These are phyloP conservation scores for Drosophila kanapiae DNA, from an alignment of 1,140 invertebrate genomes.

Conservation along the genomic window DNA sequence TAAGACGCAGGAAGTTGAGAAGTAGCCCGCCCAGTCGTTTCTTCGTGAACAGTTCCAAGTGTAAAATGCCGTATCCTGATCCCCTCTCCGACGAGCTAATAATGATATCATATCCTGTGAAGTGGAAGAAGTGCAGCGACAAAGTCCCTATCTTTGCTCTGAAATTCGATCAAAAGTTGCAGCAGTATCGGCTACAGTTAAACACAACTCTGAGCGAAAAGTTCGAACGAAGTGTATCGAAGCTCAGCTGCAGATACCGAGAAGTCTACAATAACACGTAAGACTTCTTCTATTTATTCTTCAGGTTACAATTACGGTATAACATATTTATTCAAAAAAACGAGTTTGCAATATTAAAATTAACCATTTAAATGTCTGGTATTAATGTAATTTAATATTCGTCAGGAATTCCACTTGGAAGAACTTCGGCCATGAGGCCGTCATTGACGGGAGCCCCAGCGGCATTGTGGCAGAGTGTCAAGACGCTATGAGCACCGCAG, in stretches of 20 bases:
- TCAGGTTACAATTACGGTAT: no score
- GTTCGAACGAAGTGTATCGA: not conserved
- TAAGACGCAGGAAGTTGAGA: not conserved
- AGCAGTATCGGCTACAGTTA: constrained; percentile 22
- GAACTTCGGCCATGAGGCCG: not conserved
- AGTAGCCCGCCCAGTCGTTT: constrained; percentile 9
- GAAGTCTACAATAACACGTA: not conserved
- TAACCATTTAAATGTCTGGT: not conserved
- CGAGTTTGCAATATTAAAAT: no score
- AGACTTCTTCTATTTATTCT: no score
- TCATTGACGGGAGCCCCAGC: not conserved
- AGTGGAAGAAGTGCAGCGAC: constrained; percentile 23
- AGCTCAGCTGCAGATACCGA: constrained; percentile 24
- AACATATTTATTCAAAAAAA: no score
- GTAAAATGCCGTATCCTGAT: constrained; percentile 51
- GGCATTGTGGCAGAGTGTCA: constrained; percentile 48
- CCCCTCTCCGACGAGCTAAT: constrained; percentile 23
- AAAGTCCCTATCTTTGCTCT: constrained; percentile 17
- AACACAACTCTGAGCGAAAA: not conserved
- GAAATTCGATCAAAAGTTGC: constrained; percentile 5
- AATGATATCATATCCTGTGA: constrained; percentile 9
- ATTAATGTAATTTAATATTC: no score
- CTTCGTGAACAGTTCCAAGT: constrained; percentile 49
- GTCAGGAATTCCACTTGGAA: not conserved
- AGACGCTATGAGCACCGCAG: not conserved